Percentiles rank a stretch among this genome's conserved stretches.
Evolutionary conservation across 2,888 invertebrate species (phyloP).

Genomic region (Dinocampus coccinellae): DNA sequence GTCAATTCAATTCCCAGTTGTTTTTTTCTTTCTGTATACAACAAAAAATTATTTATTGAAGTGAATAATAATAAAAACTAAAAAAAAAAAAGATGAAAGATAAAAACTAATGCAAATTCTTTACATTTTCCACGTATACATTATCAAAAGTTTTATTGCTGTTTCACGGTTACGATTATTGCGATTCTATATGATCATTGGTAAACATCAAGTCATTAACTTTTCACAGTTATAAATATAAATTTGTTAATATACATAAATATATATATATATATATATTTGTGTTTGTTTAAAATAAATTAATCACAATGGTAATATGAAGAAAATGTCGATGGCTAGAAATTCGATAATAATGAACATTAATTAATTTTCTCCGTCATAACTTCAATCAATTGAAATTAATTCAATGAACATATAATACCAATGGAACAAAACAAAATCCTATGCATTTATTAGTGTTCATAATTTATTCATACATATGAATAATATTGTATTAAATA

Average conservation of each 20-base stretch:
- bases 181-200: constrained; percentile 28
- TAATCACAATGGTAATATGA: no score
- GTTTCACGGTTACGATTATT: constrained; percentile 29
- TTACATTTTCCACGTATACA: not conserved
- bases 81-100: not conserved
- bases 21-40: not conserved
- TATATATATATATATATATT: not conserved
- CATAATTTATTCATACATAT: no score
- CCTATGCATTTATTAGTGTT: no score
- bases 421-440: not conserved
- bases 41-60: not conserved
- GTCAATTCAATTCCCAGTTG: not conserved
- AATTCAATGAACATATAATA: not conserved
- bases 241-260: not conserved
- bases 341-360: not conserved
- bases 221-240: no score
- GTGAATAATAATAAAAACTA: not conserved
- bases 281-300: no score
- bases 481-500: no score
- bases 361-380: not conserved
- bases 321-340: no score
- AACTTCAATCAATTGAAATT: not conserved
- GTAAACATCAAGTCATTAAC: not conserved
- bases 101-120: no score
- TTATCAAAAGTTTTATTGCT: not conserved